phyloP scores from a whole-genome alignment of 2,797 vertebrate genomes.

The Acrocephalus scirpaceus region DNA sequence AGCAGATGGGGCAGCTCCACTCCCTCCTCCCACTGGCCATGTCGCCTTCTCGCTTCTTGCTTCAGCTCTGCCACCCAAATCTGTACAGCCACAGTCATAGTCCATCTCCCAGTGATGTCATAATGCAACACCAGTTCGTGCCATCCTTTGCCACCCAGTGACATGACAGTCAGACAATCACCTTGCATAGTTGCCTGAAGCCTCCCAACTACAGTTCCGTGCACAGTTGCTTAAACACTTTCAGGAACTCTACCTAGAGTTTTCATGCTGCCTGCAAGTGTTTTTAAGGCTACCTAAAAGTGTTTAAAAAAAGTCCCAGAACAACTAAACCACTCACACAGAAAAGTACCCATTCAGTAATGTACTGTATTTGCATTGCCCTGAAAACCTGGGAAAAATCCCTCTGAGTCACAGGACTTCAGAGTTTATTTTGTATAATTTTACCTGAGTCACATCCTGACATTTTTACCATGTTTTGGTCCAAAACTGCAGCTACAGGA shows the following conservation, averaged over 20 bases:
- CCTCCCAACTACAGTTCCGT: not conserved
- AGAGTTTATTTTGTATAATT: not conserved
- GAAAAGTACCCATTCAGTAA: not conserved
- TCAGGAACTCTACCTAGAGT: not conserved
- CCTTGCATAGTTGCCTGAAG: not conserved
- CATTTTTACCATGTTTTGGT: not conserved
- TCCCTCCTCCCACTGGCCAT: not conserved
- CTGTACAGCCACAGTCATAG: not conserved
- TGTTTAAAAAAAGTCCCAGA: not conserved
- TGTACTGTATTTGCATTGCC: not conserved
- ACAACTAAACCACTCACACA: rapidly evolving
- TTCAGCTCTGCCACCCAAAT: not conserved
- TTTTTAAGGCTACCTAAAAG: not conserved
- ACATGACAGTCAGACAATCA: not conserved
- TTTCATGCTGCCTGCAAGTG: not conserved
- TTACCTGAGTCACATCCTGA: not conserved
- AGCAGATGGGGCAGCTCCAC: not conserved
- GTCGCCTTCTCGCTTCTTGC: not conserved
- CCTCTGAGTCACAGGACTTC: not conserved
- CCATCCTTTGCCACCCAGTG: rapidly evolving
- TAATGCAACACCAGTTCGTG: rapidly evolving
- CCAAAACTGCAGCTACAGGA: not conserved
- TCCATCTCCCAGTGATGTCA: not conserved
- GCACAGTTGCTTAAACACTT: not conserved
- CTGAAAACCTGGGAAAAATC: not conserved